Evolutionary conservation across 2,888 invertebrate genomes (phyloP), one percentile per base, ranked within the genome.

Genomic region (Idaea straminata): DNA sequence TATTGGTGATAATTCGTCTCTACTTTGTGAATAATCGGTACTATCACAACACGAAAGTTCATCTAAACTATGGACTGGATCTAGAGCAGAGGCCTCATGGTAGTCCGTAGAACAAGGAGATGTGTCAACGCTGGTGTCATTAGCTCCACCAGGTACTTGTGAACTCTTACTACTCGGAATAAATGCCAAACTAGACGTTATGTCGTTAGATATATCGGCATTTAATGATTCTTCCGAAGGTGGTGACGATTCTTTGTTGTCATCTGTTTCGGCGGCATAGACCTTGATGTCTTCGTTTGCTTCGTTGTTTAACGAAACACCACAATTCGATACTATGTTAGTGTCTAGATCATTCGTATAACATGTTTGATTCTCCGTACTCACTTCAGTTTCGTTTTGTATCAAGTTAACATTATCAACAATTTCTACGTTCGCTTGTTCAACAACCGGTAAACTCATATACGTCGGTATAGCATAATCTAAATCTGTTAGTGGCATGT

Each of bases 51-150:
- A 83, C 61, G 92, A 91, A 25, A 87, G 77, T 76, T 92, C 92
- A 66, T 90, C 92, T 62, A 87, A 82, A 72, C 89, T 90, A 75
- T 87, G 89, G 61, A 85, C 85, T 73, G 89, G 74, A 74, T 91
- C 92, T 61, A 92, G 82, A 4, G 92, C 92, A 13, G 92, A 92
- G 6, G 92, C 93, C 77, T 93, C 92, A 61, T 92, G 93, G 71
- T 92, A 92, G 76, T 92, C 92, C 1, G 92, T 91, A 58, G 92
- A 92, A 75, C 92, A 91, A 10, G 92, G 89, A 35, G 92, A 92
- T 13, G 92, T 92, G 65, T 88, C 89, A 64, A 88, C 89, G 79
- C 89, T 91, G 10, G 93, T 92, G 73, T 89, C 87, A 69, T 91
- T 91, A 16, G 81, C 81, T 68, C 80, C 81, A 63, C 80, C 79